Evolutionary conservation across 2,113 vertebrate species (phyloP).

Genomic region (Megaceryle maxima): DNA sequence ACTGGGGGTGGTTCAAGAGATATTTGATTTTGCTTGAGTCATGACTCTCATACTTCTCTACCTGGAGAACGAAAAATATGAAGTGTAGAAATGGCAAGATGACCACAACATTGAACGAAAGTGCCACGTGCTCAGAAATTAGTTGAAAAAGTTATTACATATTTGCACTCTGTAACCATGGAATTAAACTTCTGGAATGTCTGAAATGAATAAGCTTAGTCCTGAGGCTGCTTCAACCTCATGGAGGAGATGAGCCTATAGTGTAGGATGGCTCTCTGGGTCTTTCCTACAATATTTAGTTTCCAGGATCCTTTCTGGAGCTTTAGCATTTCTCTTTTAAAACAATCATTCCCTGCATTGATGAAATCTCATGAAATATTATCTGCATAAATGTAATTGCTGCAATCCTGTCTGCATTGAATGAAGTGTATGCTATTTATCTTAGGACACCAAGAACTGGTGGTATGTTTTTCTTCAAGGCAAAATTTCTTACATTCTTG

Average conservation of each 20-base stretch:
- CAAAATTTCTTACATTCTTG: not conserved
- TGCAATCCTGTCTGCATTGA: not conserved
- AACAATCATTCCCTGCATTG: not conserved
- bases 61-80: not conserved
- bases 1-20: not conserved
- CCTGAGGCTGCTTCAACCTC: not conserved
- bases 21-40: not conserved
- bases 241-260: not conserved
- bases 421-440: not conserved
- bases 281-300: not conserved
- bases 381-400: not conserved
- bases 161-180: not conserved
- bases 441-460: not conserved
- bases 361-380: not conserved
- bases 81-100: not conserved
- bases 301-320: not conserved
- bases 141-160: not conserved
- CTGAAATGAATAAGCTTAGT: not conserved
- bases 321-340: not conserved
- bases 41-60: not conserved
- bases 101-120: fast-evolving
- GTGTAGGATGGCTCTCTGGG: not conserved
- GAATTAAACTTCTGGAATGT: not conserved
- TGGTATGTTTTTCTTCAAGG: not conserved
- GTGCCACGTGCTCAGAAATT: not conserved